phyloP scores from a whole-genome alignment of 2,113 vertebrate genomes.

The Argyrosomus japonicus region DNA sequence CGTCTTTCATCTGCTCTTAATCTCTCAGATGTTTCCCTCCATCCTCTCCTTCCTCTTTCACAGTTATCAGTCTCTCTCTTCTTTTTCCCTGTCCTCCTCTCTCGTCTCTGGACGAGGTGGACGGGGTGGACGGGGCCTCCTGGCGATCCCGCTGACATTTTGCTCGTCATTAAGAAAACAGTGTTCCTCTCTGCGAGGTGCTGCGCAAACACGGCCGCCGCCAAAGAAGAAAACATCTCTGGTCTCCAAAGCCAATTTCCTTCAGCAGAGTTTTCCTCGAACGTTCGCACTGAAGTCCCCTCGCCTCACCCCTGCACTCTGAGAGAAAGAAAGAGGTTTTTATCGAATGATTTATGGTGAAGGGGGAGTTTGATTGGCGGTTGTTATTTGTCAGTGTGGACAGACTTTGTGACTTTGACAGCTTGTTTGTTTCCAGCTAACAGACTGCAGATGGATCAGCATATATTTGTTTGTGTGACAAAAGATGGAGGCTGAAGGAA shows the following conservation, averaged over 20 bases:
- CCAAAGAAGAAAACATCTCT: conserved; percentile 72
- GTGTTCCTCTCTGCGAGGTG: conserved; percentile 76
- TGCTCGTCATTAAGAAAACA: conserved; percentile 79
- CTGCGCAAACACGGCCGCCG: conserved; percentile 70
- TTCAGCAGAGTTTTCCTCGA: conserved; percentile 26
- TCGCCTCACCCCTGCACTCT: neutral
- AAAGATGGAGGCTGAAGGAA: neutral
- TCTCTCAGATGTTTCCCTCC: neutral
- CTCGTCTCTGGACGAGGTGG: no score
- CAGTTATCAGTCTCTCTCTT: neutral
- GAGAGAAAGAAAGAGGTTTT: neutral
- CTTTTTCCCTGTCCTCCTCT: neutral
- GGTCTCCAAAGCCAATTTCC: conserved; percentile 51
- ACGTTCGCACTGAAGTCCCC: neutral
- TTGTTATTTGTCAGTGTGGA: conserved; percentile 1
- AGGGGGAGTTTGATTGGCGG: neutral
- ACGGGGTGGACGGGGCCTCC: conserved; percentile 22
- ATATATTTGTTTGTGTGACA: neutral
- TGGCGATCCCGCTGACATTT: conserved; percentile 68
- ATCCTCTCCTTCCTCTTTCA: neutral
- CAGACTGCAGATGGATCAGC: neutral
- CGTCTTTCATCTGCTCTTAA: no score
- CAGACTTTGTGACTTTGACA: neutral
- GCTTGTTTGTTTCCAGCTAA: conserved; percentile 19
- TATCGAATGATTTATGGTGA: neutral